Percentiles rank a stretch among this genome's conserved stretches.
These are phyloP conservation scores for Astyanax mexicanus DNA, from an alignment of 2,797 vertebrate species.

Conservation along the genomic window DNA sequence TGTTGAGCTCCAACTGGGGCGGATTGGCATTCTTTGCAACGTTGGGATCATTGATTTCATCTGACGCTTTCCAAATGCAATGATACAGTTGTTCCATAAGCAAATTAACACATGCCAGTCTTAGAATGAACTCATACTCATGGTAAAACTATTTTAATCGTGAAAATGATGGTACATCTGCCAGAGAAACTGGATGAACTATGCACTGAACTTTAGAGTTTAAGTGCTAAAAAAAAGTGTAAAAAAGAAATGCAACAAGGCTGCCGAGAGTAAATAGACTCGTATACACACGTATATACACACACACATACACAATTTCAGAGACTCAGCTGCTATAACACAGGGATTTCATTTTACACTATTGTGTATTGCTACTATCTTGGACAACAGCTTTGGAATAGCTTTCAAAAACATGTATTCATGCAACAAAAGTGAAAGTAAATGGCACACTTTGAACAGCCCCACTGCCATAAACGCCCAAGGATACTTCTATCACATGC, in stretches of 20 bases:
- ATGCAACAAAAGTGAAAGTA: slow-evolving; percentile 20
- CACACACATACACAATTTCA: too few relatives aligned
- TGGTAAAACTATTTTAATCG: not conserved
- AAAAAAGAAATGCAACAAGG: not conserved
- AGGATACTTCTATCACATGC: slow-evolving; percentile 19
- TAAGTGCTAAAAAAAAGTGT: not conserved
- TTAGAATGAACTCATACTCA: not conserved
- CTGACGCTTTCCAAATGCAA: slow-evolving; percentile 22
- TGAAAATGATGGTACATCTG: not conserved
- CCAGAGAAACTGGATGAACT: not conserved
- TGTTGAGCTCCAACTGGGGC: slow-evolving; percentile 28
- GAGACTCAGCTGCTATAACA: not conserved
- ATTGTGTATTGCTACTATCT: not conserved
- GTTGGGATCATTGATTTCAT: slow-evolving; percentile 21
- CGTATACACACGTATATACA: not conserved
- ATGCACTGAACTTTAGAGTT: too few relatives aligned
- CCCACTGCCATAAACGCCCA: slow-evolving; percentile 15
- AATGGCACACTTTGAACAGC: slow-evolving; percentile 21
- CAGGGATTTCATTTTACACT: not conserved
- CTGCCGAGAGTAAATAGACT: not conserved
- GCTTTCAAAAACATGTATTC: slow-evolving; percentile 17
- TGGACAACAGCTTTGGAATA: slow-evolving; percentile 17
- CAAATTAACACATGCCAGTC: not conserved
- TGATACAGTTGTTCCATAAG: not conserved
- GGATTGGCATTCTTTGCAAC: slow-evolving; percentile 13